A percentile compares a stretch with the other conserved stretches of the same genome.
These are phyloP conservation scores for Drosophila repleta DNA, from an alignment of 1,140 invertebrate genomes.

Conservation along the genomic window DNA sequence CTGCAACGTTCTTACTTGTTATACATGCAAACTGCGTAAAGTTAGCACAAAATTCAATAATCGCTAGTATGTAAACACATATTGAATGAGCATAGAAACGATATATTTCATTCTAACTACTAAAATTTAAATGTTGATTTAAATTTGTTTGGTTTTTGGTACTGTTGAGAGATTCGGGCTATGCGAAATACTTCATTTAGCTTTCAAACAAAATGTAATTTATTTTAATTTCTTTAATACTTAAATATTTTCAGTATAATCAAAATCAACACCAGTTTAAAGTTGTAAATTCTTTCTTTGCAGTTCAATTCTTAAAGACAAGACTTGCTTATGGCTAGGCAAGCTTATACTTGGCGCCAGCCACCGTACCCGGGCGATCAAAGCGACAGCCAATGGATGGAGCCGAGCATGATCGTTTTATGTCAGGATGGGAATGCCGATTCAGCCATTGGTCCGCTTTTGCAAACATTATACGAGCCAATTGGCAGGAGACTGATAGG, in stretches of 20 bases:
- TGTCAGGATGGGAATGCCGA: conserved; percentile 39
- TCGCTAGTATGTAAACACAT: too few relatives aligned
- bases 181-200: too few relatives aligned
- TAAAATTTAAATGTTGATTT: too few relatives aligned
- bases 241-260: too few relatives aligned
- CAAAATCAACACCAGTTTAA: conserved; percentile 8
- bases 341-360: conserved; percentile 53
- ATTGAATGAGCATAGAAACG: too few relatives aligned
- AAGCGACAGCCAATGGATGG: conserved; percentile 51
- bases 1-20: too few relatives aligned
- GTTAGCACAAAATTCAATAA: too few relatives aligned
- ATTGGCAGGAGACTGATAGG: conserved; percentile 33
- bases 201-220: not conserved
- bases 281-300: not conserved
- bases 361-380: conserved; percentile 49
- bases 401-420: conserved; percentile 51
- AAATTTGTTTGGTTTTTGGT: too few relatives aligned
- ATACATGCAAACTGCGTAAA: too few relatives aligned
- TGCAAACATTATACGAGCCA: conserved; percentile 40
- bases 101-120: too few relatives aligned
- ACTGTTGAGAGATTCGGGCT: too few relatives aligned
- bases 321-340: conserved; percentile 8
- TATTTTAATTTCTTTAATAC: too few relatives aligned
- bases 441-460: conserved; percentile 31
- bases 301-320: not conserved